A percentile compares a stretch with the other conserved stretches of the same genome.
Evolutionary conservation across 2,888 invertebrate genomes (phyloP).

Genomic region (Ypsolopha sequella): DNA sequence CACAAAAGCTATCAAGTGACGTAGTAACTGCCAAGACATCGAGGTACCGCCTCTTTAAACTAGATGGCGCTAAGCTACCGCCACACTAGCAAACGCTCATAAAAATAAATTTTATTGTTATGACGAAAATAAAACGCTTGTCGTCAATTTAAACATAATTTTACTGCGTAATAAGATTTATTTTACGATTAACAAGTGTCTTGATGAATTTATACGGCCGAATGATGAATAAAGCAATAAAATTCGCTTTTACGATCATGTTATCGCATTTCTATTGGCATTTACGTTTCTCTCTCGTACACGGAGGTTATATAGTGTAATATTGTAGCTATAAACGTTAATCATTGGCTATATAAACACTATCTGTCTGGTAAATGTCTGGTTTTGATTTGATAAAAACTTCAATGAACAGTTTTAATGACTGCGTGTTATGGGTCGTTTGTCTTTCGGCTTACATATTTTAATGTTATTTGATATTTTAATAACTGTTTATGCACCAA

Average conservation of each 20-base stretch:
- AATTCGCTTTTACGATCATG: constrained; percentile 54
- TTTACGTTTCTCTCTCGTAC: constrained; percentile 42
- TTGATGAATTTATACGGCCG: constrained; percentile 66
- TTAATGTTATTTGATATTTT: background rate
- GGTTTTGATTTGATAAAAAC: background rate
- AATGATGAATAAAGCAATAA: constrained; percentile 68
- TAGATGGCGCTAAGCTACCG: constrained; percentile 51
- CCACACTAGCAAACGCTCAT: constrained; percentile 34
- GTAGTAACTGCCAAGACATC: constrained; percentile 24
- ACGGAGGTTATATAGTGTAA: constrained; percentile 18
- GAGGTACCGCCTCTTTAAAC: constrained; percentile 28
- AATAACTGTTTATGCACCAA: no score
- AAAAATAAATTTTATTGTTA: constrained; percentile 72
- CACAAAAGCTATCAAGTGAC: constrained; percentile 19
- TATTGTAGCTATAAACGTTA: constrained; percentile 1
- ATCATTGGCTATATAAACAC: background rate
- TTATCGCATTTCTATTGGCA: constrained; percentile 61
- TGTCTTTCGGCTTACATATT: background rate
- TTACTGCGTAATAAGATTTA: constrained; percentile 69
- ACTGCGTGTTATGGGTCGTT: no score
- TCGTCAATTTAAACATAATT: constrained; percentile 71
- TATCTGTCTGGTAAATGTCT: constrained; percentile 1
- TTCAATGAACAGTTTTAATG: background rate
- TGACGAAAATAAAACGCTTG: constrained; percentile 71
- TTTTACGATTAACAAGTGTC: constrained; percentile 70